Conservation (phyloP, 2,113 vertebrate genomes). For the Zosterops japonicus region DNA sequence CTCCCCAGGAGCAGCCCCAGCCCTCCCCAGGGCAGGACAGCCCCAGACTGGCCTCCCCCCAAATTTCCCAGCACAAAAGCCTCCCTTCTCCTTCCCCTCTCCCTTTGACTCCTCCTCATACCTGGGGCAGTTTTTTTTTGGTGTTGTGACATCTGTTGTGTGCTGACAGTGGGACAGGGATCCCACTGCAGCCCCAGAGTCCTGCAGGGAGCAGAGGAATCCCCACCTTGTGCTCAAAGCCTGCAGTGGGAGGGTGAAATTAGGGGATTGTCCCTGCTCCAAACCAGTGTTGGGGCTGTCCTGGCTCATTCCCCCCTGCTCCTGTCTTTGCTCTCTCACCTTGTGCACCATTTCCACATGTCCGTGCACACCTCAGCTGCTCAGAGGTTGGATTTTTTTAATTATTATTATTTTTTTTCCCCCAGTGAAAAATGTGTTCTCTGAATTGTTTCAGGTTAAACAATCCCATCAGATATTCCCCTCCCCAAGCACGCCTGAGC, state of each 20-base stretch:
- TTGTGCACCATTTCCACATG: not conserved
- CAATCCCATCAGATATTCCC: not conserved
- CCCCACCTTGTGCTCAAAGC: not conserved
- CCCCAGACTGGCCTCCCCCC: not conserved
- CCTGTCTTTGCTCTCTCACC: not conserved
- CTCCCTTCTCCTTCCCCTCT: not conserved
- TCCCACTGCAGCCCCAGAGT: not conserved
- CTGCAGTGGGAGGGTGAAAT: not conserved
- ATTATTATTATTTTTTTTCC: too few species aligned
- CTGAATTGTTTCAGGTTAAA: not conserved
- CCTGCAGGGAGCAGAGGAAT: not conserved
- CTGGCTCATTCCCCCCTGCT: not conserved
- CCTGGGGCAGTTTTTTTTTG: not conserved
- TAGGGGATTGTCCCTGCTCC: not conserved
- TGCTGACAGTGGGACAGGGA: not conserved
- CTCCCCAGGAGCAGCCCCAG: not conserved
- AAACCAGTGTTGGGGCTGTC: not conserved
- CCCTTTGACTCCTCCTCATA: not conserved
- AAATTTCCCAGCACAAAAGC: not conserved
- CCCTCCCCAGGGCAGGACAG: not conserved
- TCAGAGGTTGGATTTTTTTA: not conserved
- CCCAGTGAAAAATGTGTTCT: not conserved
- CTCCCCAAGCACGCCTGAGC: not conserved
- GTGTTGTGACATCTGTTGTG: not conserved
- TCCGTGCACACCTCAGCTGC: not conserved